phyloP scores from a whole-genome alignment of 1,140 invertebrate species.

The Brachionus sp. region DNA sequence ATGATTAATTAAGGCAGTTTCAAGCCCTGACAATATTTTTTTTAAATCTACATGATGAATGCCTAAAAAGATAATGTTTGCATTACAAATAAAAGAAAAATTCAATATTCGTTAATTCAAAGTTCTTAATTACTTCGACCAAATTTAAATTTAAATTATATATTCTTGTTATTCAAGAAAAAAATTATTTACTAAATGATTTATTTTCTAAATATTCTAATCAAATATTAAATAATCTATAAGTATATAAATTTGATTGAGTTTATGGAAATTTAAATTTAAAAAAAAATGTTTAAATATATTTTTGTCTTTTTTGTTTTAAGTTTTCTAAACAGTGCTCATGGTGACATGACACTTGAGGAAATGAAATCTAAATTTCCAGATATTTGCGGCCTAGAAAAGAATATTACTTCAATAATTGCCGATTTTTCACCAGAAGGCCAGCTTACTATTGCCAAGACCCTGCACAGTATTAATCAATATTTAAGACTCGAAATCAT shows the following conservation, averaged over 20 bases:
- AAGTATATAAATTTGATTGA: background rate
- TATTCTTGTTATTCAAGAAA: background rate
- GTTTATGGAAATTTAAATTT: background rate
- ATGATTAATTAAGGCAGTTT: background rate
- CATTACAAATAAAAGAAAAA: background rate
- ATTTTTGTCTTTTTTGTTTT: background rate
- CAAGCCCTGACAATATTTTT: no score
- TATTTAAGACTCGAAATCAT: conserved; percentile 2
- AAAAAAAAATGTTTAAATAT: conserved; percentile 25
- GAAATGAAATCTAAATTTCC: conserved; percentile 3
- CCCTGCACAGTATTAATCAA: conserved; percentile 14
- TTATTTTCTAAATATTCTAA: background rate
- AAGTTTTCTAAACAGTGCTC: background rate
- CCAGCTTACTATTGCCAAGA: background rate
- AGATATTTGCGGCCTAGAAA: conserved; percentile 12
- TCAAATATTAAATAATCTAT: background rate
- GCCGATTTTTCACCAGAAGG: background rate
- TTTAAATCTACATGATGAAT: background rate
- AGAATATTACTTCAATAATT: background rate
- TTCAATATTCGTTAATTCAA: background rate
- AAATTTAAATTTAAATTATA: background rate
- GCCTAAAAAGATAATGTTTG: background rate
- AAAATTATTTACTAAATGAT: background rate
- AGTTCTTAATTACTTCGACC: background rate
- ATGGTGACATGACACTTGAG: background rate